These are phyloP conservation scores for Reticulitermes lucifugus DNA, from an alignment of 2,888 invertebrate genomes.

Conservation along the genomic window DNA sequence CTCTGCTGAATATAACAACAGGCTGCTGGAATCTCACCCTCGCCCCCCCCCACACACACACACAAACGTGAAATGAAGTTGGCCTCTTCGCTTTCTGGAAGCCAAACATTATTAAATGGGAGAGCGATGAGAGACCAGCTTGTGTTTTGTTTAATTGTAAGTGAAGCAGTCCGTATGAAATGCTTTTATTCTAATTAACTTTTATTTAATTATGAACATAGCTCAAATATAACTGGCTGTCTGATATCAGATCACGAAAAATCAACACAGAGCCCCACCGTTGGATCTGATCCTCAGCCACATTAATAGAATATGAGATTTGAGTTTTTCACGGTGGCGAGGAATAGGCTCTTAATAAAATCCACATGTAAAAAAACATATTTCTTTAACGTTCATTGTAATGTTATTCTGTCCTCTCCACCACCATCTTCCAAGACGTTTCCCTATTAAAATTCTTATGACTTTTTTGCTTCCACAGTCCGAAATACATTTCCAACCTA, in stretches of 20 bases:
- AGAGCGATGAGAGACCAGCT: not conserved
- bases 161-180: not conserved
- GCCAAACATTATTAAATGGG: not conserved
- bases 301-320: too few species aligned
- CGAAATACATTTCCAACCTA: too few species aligned
- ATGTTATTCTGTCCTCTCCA: too few species aligned
- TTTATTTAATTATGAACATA: not conserved
- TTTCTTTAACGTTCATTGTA: too few species aligned
- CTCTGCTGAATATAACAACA: conserved; percentile 25
- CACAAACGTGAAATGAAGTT: not conserved
- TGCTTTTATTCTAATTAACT: not conserved
- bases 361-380: too few species aligned
- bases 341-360: too few species aligned
- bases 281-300: too few species aligned
- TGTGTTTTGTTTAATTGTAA: not conserved
- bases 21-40: not conserved
- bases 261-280: not conserved
- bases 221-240: not conserved
- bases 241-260: not conserved
- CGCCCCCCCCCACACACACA: not conserved
- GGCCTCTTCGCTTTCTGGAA: not conserved
- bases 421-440: not conserved
- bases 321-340: too few species aligned
- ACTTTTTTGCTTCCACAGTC: not conserved
- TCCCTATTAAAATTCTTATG: not conserved